Evolutionary conservation across 1,140 invertebrate genomes (phyloP), one percentile per base, ranked within the genome.

Genomic region (Batillaria attramentaria): DNA sequence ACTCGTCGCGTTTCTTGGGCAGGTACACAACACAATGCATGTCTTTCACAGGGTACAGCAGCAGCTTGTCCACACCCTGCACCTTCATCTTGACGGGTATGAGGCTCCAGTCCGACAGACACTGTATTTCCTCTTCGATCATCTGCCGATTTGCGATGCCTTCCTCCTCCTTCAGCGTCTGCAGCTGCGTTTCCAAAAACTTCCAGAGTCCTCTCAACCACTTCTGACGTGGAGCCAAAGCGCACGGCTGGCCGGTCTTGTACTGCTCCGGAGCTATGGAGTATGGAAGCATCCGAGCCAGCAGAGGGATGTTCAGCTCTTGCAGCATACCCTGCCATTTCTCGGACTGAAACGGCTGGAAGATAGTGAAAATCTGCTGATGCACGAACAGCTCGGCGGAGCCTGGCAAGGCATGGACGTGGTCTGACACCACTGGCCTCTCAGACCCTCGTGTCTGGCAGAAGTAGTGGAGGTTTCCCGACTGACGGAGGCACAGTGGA

Each of bases 1-100:
- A 20, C 31, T 20, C 18, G 28, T 75, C 72, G 1, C 16, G 1
- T 28, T 20, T n/a, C 5, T 16, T 37, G 39, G 50, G n/a, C 13
- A 75, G 35, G 31, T 42, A 42, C 18, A 75, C 54, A 42, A 75
- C 57, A 33, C 24, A 8, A n/a, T 57, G 54, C 54, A 62, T 20
- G 33, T 75, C 5, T 37, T 75, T 75, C 31, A 75, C n/a, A 5
- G 73, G 73, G 31, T 62, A 75, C 54, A 75, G 42, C 54, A 42
- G 13, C 39, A 31, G 1, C n/a, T n/a, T 28, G 0, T 41, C 39
- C 13, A 28, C 20, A 8, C 16, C 28, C n/a, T 39, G 35, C 4
- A 28, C 20, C 39, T 42, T 41, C 43, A n/a, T 20, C 31, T 60
- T 60, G 20, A 65, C 73, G 31, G 73, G 73, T n/a, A 75, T 65